A percentile compares a stretch with the other conserved stretches of the same genome.
phyloP scores from a whole-genome alignment of 2,113 vertebrate genomes.

The Hippocampus zosterae region DNA sequence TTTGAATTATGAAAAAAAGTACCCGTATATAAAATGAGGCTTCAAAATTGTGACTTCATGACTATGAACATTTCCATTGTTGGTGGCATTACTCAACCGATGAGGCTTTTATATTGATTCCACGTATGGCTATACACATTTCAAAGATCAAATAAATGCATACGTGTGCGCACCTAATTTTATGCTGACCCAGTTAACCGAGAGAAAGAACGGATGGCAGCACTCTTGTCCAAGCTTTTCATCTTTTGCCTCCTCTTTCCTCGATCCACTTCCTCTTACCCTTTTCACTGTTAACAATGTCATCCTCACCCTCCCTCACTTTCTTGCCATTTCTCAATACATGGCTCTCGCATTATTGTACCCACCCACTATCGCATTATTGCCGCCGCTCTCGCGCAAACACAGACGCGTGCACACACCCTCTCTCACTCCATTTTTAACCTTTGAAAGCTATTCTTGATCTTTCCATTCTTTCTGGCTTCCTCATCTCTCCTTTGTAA shows the following conservation, averaged over 20 bases:
- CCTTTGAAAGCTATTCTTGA: conserved; percentile 53
- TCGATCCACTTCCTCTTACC: conserved; percentile 1
- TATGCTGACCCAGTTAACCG: conserved; percentile 16
- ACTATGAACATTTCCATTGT: too few relatives aligned
- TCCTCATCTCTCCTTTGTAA: conserved; percentile 41
- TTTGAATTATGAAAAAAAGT: too few relatives aligned
- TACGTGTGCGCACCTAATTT: conserved; percentile 5
- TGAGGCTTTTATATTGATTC: conserved; percentile 57
- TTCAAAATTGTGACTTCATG: too few relatives aligned
- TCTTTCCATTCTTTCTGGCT: conserved; percentile 36
- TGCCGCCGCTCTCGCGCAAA: conserved; percentile 7
- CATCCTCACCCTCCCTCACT: background rate
- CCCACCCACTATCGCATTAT: conserved; percentile 11
- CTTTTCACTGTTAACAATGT: conserved; percentile 21
- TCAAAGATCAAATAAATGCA: conserved; percentile 8
- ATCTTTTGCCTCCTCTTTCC: conserved; percentile 25
- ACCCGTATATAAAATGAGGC: too few relatives aligned
- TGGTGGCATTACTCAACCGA: conserved; percentile 28
- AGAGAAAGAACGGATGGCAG: conserved; percentile 8
- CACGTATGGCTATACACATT: conserved; percentile 32
- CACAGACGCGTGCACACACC: background rate
- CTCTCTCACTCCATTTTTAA: conserved; percentile 38
- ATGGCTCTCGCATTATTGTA: background rate
- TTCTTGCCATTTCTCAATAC: conserved; percentile 4
- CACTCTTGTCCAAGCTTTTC: conserved; percentile 1